Percentiles rank a stretch among this genome's conserved stretches.
Evolutionary conservation across 2,797 vertebrate genomes (phyloP).

Genomic region (Kryptopterus vitreolus): DNA sequence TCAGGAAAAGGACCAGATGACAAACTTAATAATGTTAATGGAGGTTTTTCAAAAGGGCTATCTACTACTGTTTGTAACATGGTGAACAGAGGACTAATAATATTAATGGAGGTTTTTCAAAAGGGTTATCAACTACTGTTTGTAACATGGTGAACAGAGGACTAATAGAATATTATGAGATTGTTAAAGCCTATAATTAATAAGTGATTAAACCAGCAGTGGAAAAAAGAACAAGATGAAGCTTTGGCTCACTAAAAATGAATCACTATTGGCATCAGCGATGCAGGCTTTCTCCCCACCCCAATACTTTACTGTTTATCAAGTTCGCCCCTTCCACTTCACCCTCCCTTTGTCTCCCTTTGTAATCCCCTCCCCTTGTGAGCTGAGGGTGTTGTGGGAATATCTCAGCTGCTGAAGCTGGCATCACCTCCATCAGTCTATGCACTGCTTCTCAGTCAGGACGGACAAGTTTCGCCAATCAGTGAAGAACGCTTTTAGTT

Average conservation of each 20-base stretch:
- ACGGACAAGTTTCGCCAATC: neutral
- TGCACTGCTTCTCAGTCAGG: conserved; percentile 19
- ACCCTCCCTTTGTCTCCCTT: conserved; percentile 33
- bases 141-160: neutral
- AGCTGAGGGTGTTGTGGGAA: conserved; percentile 39
- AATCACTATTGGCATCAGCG: neutral
- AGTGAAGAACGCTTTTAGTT: conserved; percentile 2
- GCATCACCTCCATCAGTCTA: conserved; percentile 31
- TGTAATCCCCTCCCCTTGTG: conserved; percentile 48
- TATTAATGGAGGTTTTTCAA: neutral
- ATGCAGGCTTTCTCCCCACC: neutral
- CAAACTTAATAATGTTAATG: neutral
- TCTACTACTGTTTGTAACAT: neutral
- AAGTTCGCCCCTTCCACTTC: conserved; percentile 24
- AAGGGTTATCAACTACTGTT: neutral
- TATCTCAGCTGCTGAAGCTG: conserved; percentile 39
- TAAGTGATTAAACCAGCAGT: neutral
- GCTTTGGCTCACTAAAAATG: neutral
- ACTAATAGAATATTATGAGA: neutral
- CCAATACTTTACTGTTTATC: conserved; percentile 27
- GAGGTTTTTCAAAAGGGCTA: neutral
- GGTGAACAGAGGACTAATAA: neutral
- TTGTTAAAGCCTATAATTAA: neutral
- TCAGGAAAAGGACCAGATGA: neutral
- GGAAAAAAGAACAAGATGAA: neutral